phyloP scores from a whole-genome alignment of 2,113 vertebrate species.

The Alectura lathami region DNA sequence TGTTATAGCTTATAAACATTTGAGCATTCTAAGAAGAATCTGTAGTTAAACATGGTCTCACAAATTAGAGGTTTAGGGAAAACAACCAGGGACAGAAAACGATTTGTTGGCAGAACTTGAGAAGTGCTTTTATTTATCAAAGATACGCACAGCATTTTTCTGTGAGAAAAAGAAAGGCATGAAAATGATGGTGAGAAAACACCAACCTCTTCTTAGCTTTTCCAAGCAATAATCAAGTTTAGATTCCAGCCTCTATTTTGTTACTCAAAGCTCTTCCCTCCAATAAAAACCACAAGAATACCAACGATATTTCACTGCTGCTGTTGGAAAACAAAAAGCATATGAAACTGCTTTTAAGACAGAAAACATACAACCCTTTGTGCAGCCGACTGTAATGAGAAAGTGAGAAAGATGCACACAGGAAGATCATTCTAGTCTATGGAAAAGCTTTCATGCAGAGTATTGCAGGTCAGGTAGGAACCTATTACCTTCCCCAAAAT shows the following conservation, averaged over 20 bases:
- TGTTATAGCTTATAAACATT: background rate
- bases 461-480: background rate
- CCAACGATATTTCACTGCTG: background rate
- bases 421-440: background rate
- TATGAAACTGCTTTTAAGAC: background rate
- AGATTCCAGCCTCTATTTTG: slow-evolving; percentile 1
- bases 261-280: background rate
- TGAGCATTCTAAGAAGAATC: background rate
- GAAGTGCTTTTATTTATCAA: background rate
- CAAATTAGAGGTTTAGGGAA: background rate
- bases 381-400: background rate
- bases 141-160: accelerated
- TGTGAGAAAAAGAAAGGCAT: background rate
- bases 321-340: background rate
- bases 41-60: background rate
- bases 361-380: background rate
- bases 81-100: background rate
- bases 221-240: background rate
- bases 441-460: background rate
- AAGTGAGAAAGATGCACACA: background rate
- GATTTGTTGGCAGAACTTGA: background rate
- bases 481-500: background rate
- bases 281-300: slow-evolving; percentile 30
- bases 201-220: background rate
- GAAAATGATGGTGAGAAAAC: background rate